phyloP scores from a whole-genome alignment of 2,797 vertebrate species.

The Amphiprion clarkii region DNA sequence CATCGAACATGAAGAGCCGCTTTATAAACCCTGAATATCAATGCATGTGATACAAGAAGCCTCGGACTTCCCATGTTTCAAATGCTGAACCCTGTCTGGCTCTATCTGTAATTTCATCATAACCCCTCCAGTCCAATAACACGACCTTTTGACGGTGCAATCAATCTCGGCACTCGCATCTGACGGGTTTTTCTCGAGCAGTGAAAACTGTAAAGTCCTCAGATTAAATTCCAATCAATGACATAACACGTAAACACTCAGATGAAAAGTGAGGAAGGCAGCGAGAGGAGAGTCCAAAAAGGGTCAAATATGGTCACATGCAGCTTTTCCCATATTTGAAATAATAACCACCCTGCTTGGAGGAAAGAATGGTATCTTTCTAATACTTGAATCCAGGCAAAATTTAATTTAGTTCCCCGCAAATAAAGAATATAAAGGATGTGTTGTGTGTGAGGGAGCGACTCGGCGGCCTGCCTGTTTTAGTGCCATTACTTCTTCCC shows the following conservation, averaged over 20 bases:
- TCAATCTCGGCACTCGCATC: constrained; percentile 48
- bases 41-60: constrained; percentile 6
- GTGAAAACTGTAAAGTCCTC: constrained; percentile 53
- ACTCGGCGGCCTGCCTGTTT: constrained; percentile 53
- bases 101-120: constrained; percentile 67
- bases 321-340: constrained; percentile 9
- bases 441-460: constrained; percentile 9
- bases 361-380: constrained; percentile 26
- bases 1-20: constrained; percentile 34
- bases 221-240: constrained; percentile 73
- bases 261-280: neutral
- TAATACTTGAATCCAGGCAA: constrained; percentile 29
- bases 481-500: constrained; percentile 75
- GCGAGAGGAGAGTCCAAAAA: constrained; percentile 25
- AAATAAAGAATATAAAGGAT: constrained; percentile 46
- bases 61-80: constrained; percentile 26
- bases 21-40: constrained; percentile 43
- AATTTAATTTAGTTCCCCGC: constrained; percentile 47
- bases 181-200: constrained; percentile 52
- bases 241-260: constrained; percentile 43
- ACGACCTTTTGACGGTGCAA: constrained; percentile 51
- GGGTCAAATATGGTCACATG: constrained; percentile 36
- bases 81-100: constrained; percentile 30
- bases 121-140: constrained; percentile 65
- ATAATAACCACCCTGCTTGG: constrained; percentile 20